Evolutionary conservation across 2,888 invertebrate species (phyloP).

Genomic region (Laothoe populi): DNA sequence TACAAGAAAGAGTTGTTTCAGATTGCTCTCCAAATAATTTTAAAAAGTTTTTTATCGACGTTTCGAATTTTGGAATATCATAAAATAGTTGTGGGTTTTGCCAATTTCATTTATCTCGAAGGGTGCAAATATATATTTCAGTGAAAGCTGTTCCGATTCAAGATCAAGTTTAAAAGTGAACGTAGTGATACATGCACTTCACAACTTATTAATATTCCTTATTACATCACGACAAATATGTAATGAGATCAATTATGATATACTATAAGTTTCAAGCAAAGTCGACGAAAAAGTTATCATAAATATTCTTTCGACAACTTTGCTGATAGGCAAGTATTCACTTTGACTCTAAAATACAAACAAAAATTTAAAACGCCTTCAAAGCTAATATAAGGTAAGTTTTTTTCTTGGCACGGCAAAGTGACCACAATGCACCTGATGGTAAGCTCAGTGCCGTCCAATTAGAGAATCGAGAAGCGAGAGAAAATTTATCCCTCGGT

Average conservation of each 20-base stretch:
- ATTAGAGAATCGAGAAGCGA: too few relatives aligned
- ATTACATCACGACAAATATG: constrained; percentile 5
- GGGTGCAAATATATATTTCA: constrained; percentile 25
- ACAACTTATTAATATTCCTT: constrained; percentile 4
- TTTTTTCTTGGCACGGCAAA: too few relatives aligned
- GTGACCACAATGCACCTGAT: too few relatives aligned
- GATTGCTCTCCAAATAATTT: too few relatives aligned
- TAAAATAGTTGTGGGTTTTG: neutral
- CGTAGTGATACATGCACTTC: constrained; percentile 37
- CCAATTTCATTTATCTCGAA: neutral
- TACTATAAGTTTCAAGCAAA: neutral
- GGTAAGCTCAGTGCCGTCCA: too few relatives aligned
- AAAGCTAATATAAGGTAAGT: too few relatives aligned
- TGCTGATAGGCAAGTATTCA: too few relatives aligned
- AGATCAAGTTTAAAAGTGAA: constrained; percentile 42
- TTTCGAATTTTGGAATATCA: neutral
- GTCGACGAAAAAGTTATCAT: neutral
- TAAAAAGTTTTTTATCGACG: neutral
- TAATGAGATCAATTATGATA: constrained; percentile 4
- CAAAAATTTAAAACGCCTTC: neutral
- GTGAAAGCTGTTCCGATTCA: constrained; percentile 45
- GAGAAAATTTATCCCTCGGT: too few relatives aligned
- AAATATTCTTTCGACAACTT: neutral
- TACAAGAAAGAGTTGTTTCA: too few relatives aligned
- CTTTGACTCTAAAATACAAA: neutral